phyloP scores from a whole-genome alignment of 2,797 vertebrate genomes.

The Babyrousa celebensis region DNA sequence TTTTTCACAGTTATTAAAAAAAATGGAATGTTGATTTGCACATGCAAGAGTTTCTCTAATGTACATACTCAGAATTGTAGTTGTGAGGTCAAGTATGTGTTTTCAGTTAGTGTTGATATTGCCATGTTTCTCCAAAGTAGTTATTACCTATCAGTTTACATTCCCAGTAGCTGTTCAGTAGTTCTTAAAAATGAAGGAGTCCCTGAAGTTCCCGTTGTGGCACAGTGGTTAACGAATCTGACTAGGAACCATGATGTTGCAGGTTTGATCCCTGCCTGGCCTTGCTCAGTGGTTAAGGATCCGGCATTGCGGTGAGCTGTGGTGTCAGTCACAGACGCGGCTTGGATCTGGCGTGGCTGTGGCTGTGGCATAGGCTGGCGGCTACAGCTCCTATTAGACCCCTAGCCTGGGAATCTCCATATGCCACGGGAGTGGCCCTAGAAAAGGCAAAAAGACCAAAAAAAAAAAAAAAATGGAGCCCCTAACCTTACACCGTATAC shows the following conservation, averaged over 20 bases:
- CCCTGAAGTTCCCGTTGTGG: not conserved
- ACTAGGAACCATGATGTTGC: too few species aligned
- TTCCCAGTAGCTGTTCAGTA: not conserved
- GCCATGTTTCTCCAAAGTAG: not conserved
- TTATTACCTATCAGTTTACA: not conserved
- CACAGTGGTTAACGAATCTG: too few species aligned
- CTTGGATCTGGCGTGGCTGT: too few species aligned
- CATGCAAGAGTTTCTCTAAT: not conserved
- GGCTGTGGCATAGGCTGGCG: too few species aligned
- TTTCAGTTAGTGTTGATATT: not conserved
- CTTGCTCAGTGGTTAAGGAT: too few species aligned
- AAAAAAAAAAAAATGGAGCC: not conserved
- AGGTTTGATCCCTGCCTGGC: too few species aligned
- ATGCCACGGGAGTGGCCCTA: too few species aligned
- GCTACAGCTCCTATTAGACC: too few species aligned
- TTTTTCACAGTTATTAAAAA: not conserved
- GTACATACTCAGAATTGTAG: constrained; percentile 20
- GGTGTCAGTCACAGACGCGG: too few species aligned
- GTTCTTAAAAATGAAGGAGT: not conserved
- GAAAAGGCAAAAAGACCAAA: too few species aligned
- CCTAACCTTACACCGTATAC: not conserved
- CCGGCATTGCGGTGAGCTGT: too few species aligned
- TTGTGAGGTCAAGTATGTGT: not conserved
- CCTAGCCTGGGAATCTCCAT: too few species aligned
- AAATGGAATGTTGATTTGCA: not conserved